Evolutionary conservation across 2,797 vertebrate species (phyloP), one percentile per base, ranked within the genome.

Genomic region (Perodicticus potto): DNA sequence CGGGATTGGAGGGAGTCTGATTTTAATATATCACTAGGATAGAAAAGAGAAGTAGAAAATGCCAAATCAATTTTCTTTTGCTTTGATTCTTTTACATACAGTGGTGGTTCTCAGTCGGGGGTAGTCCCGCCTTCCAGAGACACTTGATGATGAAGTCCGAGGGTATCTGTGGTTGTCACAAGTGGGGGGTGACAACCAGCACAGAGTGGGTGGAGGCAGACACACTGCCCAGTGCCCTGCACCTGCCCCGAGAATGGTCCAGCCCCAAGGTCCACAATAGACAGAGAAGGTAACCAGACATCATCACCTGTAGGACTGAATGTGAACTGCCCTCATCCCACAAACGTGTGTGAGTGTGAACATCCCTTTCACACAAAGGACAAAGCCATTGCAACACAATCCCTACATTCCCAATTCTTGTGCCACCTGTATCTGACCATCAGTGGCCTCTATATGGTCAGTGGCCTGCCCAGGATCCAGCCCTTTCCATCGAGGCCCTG

Each of bases 1-100:
- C 29, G 0, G 40, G 3, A 40, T n/a, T 19, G 59, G 49, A 22
- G 17, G 25, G 5, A 45, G 76, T 40, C 40, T 37, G 22, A 32
- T 65, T 63, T 40, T 13, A 2, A 61, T 1, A 2, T 3, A 32
- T 20, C 37, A 5, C n/a, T 10, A 0, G 2, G 25, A 10, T 3
- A 5, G 34, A 63, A 53, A 78, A 1, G 10, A 12, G 27, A 1
- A 22, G 7, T 4, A 0, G 25, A 57, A n/a, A 43, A 27, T 57
- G 22, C 25, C 34, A 10, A 5, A 7, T 1, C 3, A 1, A 1
- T 34, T 84, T 63, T 34, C 40, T 77, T 40, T 76, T 4, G 49
- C 63, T 67, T 37, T 37, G 3, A 76, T 55, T 82, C 53, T 81
- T 20, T 72, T n/a, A 29, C 23, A 20, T 9, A 53, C 5, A 37